Evolutionary conservation across 1,140 invertebrate genomes (phyloP).

Genomic region (Theocolax elegans): DNA sequence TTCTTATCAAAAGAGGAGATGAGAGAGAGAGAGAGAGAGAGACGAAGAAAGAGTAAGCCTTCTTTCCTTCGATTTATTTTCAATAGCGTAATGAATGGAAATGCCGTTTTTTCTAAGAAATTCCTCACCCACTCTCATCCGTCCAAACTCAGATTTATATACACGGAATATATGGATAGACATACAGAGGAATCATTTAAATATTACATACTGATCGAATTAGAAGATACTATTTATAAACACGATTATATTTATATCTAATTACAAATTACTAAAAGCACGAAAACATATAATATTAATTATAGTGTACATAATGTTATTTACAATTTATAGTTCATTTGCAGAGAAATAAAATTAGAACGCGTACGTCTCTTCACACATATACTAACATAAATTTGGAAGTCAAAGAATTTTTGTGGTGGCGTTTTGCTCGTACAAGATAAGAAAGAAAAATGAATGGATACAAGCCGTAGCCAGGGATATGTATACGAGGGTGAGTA

Average conservation of each 20-base stretch:
- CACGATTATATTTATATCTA: too few relatives aligned
- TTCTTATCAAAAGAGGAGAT: background rate
- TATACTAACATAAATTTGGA: background rate
- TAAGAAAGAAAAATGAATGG: conserved; percentile 25
- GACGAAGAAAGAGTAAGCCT: background rate
- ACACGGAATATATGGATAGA: too few relatives aligned
- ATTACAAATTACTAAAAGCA: too few relatives aligned
- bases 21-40: background rate
- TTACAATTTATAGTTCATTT: too few relatives aligned
- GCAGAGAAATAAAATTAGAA: background rate
- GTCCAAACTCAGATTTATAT: too few relatives aligned
- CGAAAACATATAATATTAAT: too few relatives aligned
- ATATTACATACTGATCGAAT: too few relatives aligned
- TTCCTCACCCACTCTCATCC: too few relatives aligned
- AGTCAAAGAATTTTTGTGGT: background rate
- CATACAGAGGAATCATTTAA: too few relatives aligned
- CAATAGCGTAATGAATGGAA: conserved; percentile 18
- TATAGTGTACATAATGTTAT: too few relatives aligned
- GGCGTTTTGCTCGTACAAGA: conserved; percentile 4
- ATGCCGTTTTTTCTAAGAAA: background rate
- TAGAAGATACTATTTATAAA: too few relatives aligned
- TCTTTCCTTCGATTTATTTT: conserved; percentile 17
- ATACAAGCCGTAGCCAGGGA: background rate
- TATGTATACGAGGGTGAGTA: background rate
- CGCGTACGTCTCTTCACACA: background rate